phyloP scores from a whole-genome alignment of 1,140 invertebrate species.

The Cyphomyrmex costatus region DNA sequence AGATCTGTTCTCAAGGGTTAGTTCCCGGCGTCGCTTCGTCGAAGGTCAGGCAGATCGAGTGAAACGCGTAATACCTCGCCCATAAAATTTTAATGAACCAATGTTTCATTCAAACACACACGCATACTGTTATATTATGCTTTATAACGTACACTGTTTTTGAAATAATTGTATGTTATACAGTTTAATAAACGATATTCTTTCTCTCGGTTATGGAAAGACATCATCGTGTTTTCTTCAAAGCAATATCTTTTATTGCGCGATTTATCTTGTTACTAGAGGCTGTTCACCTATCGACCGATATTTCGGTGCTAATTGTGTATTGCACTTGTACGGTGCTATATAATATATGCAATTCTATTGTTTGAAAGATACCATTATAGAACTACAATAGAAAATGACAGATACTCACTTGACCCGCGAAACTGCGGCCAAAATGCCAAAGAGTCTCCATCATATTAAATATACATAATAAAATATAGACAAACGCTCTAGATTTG shows the following conservation, averaged over 20 bases:
- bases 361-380: not conserved
- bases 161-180: not conserved
- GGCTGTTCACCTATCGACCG: slow-evolving; percentile 66
- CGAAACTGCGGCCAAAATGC: not conserved
- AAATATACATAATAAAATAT: not conserved
- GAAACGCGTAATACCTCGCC: slow-evolving; percentile 62
- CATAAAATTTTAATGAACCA: too few species aligned
- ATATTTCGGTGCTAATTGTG: slow-evolving; percentile 48
- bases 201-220: not conserved
- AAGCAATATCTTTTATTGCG: slow-evolving; percentile 63
- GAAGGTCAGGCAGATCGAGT: slow-evolving; percentile 18
- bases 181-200: not conserved
- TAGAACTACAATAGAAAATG: not conserved
- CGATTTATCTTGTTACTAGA: slow-evolving; percentile 66
- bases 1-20: slow-evolving; percentile 78
- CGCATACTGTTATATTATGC: not conserved
- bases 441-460: too few species aligned
- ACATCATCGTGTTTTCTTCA: slow-evolving; percentile 66
- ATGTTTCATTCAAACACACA: too few species aligned
- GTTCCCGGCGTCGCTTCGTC: slow-evolving; percentile 54
- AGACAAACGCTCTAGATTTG: not conserved
- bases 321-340: not conserved
- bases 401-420: not conserved
- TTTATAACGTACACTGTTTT: not conserved
- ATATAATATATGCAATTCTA: slow-evolving; percentile 2